Evolutionary conservation across 2,888 invertebrate species (phyloP), one percentile per base, ranked within the genome.

Genomic region (Pardosa pseudoannulata): DNA sequence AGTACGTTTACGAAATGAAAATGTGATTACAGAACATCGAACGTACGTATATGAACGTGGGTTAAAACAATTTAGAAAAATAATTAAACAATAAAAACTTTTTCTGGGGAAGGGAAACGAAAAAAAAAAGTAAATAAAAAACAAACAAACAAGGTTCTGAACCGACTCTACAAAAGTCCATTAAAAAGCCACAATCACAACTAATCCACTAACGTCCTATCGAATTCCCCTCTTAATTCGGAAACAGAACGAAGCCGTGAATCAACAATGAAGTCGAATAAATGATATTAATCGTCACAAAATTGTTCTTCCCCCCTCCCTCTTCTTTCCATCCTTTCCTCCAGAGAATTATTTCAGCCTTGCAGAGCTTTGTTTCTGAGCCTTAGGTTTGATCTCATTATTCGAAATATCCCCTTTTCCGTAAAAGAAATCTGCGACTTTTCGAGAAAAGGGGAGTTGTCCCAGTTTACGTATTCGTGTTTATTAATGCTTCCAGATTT

Each of bases 191-290:
- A 56, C 23, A 56, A 23, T 39, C 70, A 68, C 56, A 64, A 75
- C 7, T 75, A 75, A 75, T 75, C 75, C 78, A 41, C 78, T 78
- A 65, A 39, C 67, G 73, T 65, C 29, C 11, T 78, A 85, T 85
- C 50, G 72, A 79, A 78, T 85, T 85, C 50, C n/a, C 83, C n/a
- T 62, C 78, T 85, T 85, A 79, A 78, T 78, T 67, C 82, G 19
- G 31, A 31, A 19, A 27, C 28, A 23, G 41, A 41, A 28, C 9
- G 39, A 41, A 62, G 41, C 65, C 27, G 32, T 41, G 81, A 74
- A 81, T 81, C 75, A 75, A 70, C 82, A 76, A 82, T 71, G 81
- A 81, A 39, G 81, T 74, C 23, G 75, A 85, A 85, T 85, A 85
- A 85, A 85, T 78, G 83, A 78, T 85, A 85, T 85, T 85, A 85